Conservation (phyloP, 2,113 vertebrate genomes). For the Chunga burmeisteri region DNA sequence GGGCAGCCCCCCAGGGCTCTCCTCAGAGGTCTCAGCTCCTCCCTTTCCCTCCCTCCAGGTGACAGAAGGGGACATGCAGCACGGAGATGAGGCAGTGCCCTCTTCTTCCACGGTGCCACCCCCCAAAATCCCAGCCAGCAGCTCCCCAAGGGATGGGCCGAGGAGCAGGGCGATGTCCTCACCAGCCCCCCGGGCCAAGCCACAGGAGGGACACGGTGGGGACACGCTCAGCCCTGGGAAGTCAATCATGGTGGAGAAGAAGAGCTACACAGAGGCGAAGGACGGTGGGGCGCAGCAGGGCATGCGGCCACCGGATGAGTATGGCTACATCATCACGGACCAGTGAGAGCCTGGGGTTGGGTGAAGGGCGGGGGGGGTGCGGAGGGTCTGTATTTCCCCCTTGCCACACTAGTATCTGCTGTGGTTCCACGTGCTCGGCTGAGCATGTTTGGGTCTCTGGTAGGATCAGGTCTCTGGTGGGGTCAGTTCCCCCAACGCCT, state of each 20-base stretch:
- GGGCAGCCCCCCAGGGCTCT: neutral
- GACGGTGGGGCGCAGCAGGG: neutral
- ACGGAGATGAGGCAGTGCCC: slow-evolving; percentile 2
- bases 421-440: neutral
- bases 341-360: slow-evolving; percentile 74
- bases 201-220: neutral
- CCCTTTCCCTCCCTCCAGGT: slow-evolving; percentile 53
- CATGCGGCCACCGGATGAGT: slow-evolving; percentile 78
- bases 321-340: slow-evolving; percentile 93
- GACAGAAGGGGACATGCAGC: slow-evolving; percentile 67
- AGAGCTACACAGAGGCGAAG: neutral
- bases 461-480: neutral
- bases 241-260: neutral
- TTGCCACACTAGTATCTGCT: neutral
- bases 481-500: neutral
- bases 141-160: neutral
- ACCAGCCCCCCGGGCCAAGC: neutral
- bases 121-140: slow-evolving; percentile 22
- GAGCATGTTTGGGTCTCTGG: neutral
- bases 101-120: neutral
- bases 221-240: fast-evolving
- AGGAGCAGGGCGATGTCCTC: neutral
- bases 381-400: neutral
- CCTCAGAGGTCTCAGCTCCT: neutral
- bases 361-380: neutral